A percentile compares a stretch with the other conserved stretches of the same genome.
Evolutionary conservation across 1,140 invertebrate species (phyloP).

Genomic region (Heliconius hermathena): DNA sequence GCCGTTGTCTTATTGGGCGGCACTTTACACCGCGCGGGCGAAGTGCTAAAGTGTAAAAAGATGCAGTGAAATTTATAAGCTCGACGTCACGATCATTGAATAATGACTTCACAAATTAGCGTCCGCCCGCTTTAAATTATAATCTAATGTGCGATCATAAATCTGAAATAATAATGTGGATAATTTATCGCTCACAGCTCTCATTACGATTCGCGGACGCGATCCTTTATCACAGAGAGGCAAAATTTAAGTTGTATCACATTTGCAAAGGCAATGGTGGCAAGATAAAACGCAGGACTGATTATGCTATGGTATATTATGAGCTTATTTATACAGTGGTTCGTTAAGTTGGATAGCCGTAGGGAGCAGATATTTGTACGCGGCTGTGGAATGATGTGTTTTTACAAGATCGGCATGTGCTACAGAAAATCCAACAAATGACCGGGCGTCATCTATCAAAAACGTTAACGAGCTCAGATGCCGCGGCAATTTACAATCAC

Average conservation of each 20-base stretch:
- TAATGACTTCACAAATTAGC: slow-evolving; percentile 74
- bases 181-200: slow-evolving; percentile 51
- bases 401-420: slow-evolving; percentile 70
- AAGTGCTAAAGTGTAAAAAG: slow-evolving; percentile 80
- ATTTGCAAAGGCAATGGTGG: slow-evolving; percentile 52
- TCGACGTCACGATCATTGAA: slow-evolving; percentile 77
- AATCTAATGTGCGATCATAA: slow-evolving; percentile 52
- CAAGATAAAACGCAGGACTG: slow-evolving; percentile 33
- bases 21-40: slow-evolving; percentile 62
- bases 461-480: slow-evolving; percentile 78
- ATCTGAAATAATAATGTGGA: slow-evolving; percentile 54
- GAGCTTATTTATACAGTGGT: slow-evolving; percentile 75
- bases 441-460: slow-evolving; percentile 79
- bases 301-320: slow-evolving; percentile 23
- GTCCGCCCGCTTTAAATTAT: slow-evolving; percentile 56
- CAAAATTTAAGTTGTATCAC: slow-evolving; percentile 43
- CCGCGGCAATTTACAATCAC: slow-evolving; percentile 74
- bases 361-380: slow-evolving; percentile 76
- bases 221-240: slow-evolving; percentile 46
- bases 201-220: slow-evolving; percentile 50
- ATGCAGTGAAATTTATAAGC: slow-evolving; percentile 76
- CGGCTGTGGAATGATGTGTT: slow-evolving; percentile 74
- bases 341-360: slow-evolving; percentile 79
- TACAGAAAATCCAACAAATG: slow-evolving; percentile 78
- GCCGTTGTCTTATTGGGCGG: slow-evolving; percentile 76